Evolutionary conservation across 1,140 invertebrate genomes (phyloP).

Genomic region (Saccostrea echinata): DNA sequence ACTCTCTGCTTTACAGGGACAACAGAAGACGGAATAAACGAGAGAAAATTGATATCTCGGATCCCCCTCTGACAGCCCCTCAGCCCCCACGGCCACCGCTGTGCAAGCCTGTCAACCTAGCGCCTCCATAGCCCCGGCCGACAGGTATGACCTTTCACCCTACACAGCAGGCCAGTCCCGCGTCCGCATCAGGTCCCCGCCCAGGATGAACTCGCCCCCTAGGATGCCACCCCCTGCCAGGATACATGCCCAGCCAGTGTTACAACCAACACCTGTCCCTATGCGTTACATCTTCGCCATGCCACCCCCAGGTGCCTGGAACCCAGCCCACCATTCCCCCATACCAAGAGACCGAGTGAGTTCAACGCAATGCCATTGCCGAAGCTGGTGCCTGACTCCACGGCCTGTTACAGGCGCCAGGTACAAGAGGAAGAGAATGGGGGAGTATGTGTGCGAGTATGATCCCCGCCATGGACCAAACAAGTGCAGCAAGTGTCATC

Average conservation of each 20-base stretch:
- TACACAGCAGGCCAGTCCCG: not conserved
- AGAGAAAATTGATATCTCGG: not conserved
- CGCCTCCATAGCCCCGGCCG: not conserved
- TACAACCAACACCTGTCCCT: not conserved
- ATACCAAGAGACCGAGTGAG: too few species aligned
- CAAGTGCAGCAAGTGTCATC: not conserved
- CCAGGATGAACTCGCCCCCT: not conserved
- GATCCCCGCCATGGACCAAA: not conserved
- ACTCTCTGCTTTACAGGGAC: not conserved
- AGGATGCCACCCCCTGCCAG: not conserved
- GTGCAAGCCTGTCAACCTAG: not conserved
- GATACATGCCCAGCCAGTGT: not conserved
- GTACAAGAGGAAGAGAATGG: not conserved
- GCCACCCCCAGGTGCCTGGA: too few species aligned
- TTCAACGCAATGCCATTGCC: too few species aligned
- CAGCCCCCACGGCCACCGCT: not conserved
- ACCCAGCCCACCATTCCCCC: too few species aligned
- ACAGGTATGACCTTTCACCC: not conserved
- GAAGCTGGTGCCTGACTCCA: not conserved
- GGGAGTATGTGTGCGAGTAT: not conserved
- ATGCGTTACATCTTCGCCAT: too few species aligned
- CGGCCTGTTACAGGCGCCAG: not conserved
- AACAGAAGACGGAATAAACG: not conserved
- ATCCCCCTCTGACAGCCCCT: constrained; percentile 7
- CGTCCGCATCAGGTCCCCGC: not conserved